Base-by-base conservation (phyloP, 2,113 vertebrate species). In the Epinephelus cyanopodus region DNA sequence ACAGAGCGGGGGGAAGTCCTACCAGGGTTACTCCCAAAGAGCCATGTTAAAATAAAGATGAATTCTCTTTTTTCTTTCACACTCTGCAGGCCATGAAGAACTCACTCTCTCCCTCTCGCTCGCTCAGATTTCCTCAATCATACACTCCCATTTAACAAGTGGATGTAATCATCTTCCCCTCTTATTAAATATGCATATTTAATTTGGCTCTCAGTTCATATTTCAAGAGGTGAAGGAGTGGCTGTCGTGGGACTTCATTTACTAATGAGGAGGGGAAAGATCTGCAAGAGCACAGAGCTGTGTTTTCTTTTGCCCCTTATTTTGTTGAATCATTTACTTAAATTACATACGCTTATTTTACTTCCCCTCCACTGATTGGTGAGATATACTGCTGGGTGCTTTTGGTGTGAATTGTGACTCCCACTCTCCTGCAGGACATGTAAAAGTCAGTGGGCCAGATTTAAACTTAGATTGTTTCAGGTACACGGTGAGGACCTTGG, bases 151-250 rank as follows among this genome's bases (percentile, higher is more conserved):
- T 82, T 90, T 85, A 81, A 87, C 79, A 74, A 84, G 79, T 85
- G 83, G 87, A 87, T 87, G 91, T 77, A 77, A 91, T 90, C 85
- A 60, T 42, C 63, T 79, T 60, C 69, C 83, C 75, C 37, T 81
- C 83, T 4, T 45, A 91, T 94, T 85, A 93, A 93, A 92, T 77
- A 90, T 94, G 91, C 85, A 94, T 79, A 79, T 90, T 91, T 86
- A 82, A 91, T 90, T 87, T 84, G 86, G 69, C 62, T n/a, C 81
- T 29, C 48, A 18, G 56, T 84, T 86, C 84, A 85, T 87, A 80
- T 84, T 86, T 92, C 74, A 86, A 48, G 62, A 74, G 77, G 87
- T 87, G 79, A 81, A 77, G 82, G 77, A 89, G 81, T 29, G 64
- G 71, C 88, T 87, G 89, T 79, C 85, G 2, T 86, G 85, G 86